Base-by-base conservation (phyloP, 2,113 vertebrate species). In the Otolemur garnettii region DNA sequence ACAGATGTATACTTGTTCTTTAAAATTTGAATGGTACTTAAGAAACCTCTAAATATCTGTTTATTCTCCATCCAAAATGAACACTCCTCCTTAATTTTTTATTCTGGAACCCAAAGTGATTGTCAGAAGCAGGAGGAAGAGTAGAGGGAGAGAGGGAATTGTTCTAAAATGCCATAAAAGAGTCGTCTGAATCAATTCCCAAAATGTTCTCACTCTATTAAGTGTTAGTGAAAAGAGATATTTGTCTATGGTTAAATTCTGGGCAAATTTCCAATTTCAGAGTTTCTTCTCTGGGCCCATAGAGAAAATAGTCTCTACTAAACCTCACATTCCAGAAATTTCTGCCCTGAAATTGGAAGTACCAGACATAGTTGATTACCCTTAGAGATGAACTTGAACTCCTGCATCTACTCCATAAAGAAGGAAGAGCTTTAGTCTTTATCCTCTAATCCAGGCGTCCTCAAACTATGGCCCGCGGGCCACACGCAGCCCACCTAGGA, bases 141-240 rank as follows among this genome's bases (percentile, higher is more conserved):
- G 59, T 38, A 66, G 59, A 10, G 45, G 57, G 77, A 3, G 21
- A 92, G 21, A n/a, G 62, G 42, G 28, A 90, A 14, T 95, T 96
- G 92, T 87, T 96, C 79, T 57, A 64, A 90, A 95, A 94, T 79
- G 30, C 21, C 75, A 64, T 77, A 68, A 88, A 97, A 93, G n/a
- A 77, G 60, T 94, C 80, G 80, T 74, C 50, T 68, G 10, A 95
- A 82, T 78, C 8, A 94, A 90, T 87, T 87, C 79, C 28, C 19
- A 33, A 83, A 90, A 77, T 90, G 53, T 84, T 93, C 72, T 64
- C 24, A 26, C 24, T 92, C 96, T 95, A 92, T 33, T 53, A 95
- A 79, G 17, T 57, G 21, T 90, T 87, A 87, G 81, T 17, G 62
- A 92, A 97, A 75, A 83, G 64, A 59, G 82, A 50, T 87, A 21